A percentile compares a stretch with the other conserved stretches of the same genome.
Evolutionary conservation across 2,888 invertebrate species (phyloP).

Genomic region (Eupithecia exiguata): DNA sequence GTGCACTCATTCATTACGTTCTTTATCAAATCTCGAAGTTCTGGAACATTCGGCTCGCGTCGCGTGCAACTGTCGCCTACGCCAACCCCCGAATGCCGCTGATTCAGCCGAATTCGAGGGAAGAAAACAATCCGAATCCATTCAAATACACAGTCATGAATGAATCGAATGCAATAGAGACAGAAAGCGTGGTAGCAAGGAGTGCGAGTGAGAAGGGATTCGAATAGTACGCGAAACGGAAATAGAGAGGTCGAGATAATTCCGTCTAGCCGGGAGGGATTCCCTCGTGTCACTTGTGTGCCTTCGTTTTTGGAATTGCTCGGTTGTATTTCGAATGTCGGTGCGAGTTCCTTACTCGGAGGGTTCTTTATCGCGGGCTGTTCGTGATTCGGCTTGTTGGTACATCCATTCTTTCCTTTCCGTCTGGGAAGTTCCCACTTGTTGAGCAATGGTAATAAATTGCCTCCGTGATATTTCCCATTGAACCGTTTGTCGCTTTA

Average conservation of each 20-base stretch:
- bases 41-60: constrained; percentile 35
- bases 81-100: constrained; percentile 61
- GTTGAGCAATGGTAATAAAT: constrained; percentile 84
- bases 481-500: constrained; percentile 82
- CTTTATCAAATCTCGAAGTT: constrained; percentile 20
- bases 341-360: constrained; percentile 68
- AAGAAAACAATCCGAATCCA: constrained; percentile 74
- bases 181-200: constrained; percentile 45
- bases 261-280: constrained; percentile 83
- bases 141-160: constrained; percentile 81
- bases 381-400: constrained; percentile 59
- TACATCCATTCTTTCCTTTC: constrained; percentile 74
- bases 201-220: constrained; percentile 72
- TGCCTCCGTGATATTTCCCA: constrained; percentile 81
- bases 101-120: constrained; percentile 60
- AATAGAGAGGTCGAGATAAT: constrained; percentile 82
- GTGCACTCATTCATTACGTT: constrained; percentile 58
- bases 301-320: constrained; percentile 78
- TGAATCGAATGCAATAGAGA: constrained; percentile 81
- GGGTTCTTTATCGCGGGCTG: constrained; percentile 61
- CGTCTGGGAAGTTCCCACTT: constrained; percentile 73
- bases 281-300: constrained; percentile 83
- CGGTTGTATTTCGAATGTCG: constrained; percentile 73
- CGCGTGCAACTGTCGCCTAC: constrained; percentile 61
- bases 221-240: constrained; percentile 83